phyloP scores from a whole-genome alignment of 2,888 invertebrate genomes.

The Drosophila pullipes region DNA sequence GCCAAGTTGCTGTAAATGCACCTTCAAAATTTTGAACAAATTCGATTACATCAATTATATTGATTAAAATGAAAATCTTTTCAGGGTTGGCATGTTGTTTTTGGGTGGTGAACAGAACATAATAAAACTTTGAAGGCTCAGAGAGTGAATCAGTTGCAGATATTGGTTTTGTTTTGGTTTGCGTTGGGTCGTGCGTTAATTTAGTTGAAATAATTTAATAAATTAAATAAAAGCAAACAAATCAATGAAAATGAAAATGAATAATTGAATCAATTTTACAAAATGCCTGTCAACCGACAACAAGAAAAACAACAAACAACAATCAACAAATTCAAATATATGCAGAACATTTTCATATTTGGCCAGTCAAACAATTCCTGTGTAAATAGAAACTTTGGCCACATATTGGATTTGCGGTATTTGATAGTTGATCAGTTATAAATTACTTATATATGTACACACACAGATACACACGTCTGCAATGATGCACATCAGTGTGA shows the following conservation, averaged over 20 bases:
- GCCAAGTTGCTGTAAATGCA: background rate
- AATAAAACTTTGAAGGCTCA: slow-evolving; percentile 5
- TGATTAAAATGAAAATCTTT: slow-evolving; percentile 47
- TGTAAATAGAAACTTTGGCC: slow-evolving; percentile 52
- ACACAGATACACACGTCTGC: background rate
- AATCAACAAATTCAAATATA: slow-evolving; percentile 54
- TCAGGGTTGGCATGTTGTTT: background rate
- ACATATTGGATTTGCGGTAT: slow-evolving; percentile 60
- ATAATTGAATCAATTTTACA: slow-evolving; percentile 76
- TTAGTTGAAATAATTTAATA: slow-evolving; percentile 73
- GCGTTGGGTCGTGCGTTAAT: slow-evolving; percentile 58
- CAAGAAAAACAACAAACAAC: slow-evolving; percentile 23
- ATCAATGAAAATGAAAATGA: slow-evolving; percentile 57
- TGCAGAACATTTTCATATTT: slow-evolving; percentile 63
- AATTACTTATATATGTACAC: slow-evolving; percentile 39
- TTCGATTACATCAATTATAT: slow-evolving; percentile 1
- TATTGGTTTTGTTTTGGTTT: slow-evolving; percentile 25
- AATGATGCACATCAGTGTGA: slow-evolving; percentile 21
- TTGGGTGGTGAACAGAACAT: background rate
- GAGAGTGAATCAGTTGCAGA: slow-evolving; percentile 31
- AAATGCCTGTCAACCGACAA: slow-evolving; percentile 47
- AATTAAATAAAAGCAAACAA: slow-evolving; percentile 73
- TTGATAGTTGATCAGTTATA: slow-evolving; percentile 64
- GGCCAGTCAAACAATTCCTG: slow-evolving; percentile 51
- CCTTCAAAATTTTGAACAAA: background rate